Evolutionary conservation across 2,113 vertebrate species (phyloP).

Genomic region (Catagonus wagneri): DNA sequence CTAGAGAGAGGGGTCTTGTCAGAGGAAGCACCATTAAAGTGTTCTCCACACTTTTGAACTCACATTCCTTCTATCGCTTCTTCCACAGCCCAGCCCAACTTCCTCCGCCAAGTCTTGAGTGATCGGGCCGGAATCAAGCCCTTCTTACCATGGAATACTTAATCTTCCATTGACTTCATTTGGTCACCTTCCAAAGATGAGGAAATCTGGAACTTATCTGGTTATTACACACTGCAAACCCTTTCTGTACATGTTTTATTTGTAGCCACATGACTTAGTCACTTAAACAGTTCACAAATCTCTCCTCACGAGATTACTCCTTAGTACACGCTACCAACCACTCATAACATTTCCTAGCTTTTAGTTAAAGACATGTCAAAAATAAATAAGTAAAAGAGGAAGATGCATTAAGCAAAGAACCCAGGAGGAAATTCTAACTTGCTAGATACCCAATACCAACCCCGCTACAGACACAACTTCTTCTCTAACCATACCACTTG

Average conservation of each 20-base stretch:
- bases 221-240: background rate
- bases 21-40: too few relatives aligned
- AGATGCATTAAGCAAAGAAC: background rate
- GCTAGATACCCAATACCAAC: background rate
- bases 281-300: slow-evolving; percentile 15
- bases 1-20: background rate
- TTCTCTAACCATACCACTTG: background rate
- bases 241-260: background rate
- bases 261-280: background rate
- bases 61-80: background rate
- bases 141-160: background rate
- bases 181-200: background rate
- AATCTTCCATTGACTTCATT: background rate
- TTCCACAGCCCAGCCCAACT: background rate
- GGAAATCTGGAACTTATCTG: background rate
- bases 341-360: background rate
- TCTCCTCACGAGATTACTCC: background rate
- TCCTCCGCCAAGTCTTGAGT: background rate
- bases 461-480: background rate
- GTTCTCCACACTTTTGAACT: background rate
- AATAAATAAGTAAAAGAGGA: background rate
- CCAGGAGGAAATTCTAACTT: background rate
- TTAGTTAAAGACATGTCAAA: background rate
- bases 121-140: background rate
- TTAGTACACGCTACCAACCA: background rate